A percentile compares a stretch with the other conserved stretches of the same genome.
Conservation (phyloP, 2,113 vertebrate genomes). For the Pampusana beccarii region DNA sequence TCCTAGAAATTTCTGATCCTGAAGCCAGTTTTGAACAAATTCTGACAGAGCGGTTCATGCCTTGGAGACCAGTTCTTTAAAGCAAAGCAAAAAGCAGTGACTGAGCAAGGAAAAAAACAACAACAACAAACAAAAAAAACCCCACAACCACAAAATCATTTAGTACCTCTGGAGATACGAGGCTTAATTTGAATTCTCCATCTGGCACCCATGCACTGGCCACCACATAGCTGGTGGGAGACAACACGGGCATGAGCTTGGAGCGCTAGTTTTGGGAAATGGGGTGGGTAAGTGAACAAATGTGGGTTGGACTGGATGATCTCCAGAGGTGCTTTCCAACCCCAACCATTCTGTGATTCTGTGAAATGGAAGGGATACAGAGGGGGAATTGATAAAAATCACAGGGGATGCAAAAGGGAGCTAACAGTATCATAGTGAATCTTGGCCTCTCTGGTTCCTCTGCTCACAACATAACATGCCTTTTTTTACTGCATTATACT, state of each 20-base stretch:
- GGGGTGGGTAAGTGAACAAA: neutral
- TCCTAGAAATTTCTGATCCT: neutral
- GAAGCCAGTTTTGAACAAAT: neutral
- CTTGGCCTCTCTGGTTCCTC: neutral
- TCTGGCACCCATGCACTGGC: neutral
- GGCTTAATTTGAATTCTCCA: neutral
- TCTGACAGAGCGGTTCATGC: neutral
- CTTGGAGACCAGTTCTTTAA: neutral
- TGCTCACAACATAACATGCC: neutral
- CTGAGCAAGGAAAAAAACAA: neutral
- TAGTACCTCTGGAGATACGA: neutral
- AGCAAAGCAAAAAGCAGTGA: neutral
- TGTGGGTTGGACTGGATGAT: no score
- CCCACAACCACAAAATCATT: neutral
- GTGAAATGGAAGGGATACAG: neutral
- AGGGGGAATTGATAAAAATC: neutral
- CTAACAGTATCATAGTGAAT: accelerated
- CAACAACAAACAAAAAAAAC: neutral
- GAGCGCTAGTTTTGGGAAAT: neutral
- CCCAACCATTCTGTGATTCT: no score
- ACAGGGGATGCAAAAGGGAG: neutral
- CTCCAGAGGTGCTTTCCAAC: no score
- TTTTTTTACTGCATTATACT: neutral
- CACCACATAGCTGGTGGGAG: neutral
- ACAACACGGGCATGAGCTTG: accelerated